Conservation (phyloP, 2,113 vertebrate genomes). For the Xenopus borealis region DNA sequence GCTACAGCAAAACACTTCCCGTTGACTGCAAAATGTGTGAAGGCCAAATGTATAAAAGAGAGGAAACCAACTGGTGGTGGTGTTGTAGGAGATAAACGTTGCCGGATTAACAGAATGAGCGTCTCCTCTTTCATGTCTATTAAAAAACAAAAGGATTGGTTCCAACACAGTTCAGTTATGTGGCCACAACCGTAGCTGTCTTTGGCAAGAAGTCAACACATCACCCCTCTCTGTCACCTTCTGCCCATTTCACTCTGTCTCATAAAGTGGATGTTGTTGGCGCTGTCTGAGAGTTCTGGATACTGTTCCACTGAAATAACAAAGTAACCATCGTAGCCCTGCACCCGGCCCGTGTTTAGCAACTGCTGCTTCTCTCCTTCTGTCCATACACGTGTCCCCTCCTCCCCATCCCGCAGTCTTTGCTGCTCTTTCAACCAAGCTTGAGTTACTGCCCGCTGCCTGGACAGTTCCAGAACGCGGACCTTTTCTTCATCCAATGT, state of each 20-base stretch:
- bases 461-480: constrained; percentile 85
- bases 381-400: constrained; percentile 89
- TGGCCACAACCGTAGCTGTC: constrained; percentile 93
- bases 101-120: constrained; percentile 71
- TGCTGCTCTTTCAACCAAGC: constrained; percentile 90
- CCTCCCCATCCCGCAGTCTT: constrained; percentile 91
- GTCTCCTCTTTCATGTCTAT: constrained; percentile 60
- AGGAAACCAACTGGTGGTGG: constrained; percentile 46
- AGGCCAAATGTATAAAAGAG: constrained; percentile 70
- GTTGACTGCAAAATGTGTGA: constrained; percentile 72
- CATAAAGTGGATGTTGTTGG: constrained; percentile 97
- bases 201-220: constrained; percentile 93
- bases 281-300: constrained; percentile 94
- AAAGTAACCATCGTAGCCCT: constrained; percentile 93
- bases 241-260: constrained; percentile 98
- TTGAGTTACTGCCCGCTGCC: constrained; percentile 80
- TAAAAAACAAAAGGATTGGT: constrained; percentile 67
- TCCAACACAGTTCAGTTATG: constrained; percentile 80
- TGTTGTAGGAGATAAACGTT: constrained; percentile 67
- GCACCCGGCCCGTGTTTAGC: constrained; percentile 83
- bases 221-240: constrained; percentile 89
- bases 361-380: constrained; percentile 93
- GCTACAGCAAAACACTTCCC: constrained; percentile 70
- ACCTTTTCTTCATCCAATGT: constrained; percentile 88
- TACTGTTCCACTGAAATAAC: constrained; percentile 94